phyloP scores from a whole-genome alignment of 2,797 vertebrate genomes.

The Syngnathus rostellatus region DNA sequence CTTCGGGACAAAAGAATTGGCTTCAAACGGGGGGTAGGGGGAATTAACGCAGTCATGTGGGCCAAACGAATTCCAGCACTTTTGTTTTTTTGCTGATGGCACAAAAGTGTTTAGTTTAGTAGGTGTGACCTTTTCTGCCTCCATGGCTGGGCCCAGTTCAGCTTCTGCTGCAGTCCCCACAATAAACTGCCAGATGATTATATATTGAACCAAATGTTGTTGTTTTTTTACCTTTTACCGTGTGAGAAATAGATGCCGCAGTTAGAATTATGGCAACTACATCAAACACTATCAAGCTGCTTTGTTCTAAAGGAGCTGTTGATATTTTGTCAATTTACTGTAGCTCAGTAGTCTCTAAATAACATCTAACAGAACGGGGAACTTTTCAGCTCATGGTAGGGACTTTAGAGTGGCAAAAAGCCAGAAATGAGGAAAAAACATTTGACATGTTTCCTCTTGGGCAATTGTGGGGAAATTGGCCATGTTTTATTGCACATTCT shows the following conservation, averaged over 20 bases:
- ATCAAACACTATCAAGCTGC: slow-evolving; percentile 4
- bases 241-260: not conserved
- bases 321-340: not conserved
- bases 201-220: not conserved
- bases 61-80: slow-evolving; percentile 33
- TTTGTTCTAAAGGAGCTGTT: slow-evolving; percentile 13
- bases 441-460: not conserved
- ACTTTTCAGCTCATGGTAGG: not conserved
- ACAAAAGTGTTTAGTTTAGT: slow-evolving; percentile 31
- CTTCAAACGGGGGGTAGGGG: slow-evolving; percentile 31
- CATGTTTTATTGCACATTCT: slow-evolving; percentile 9
- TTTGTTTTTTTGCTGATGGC: slow-evolving; percentile 33
- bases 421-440: not conserved
- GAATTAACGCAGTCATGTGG: slow-evolving; percentile 40
- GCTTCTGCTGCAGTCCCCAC: slow-evolving; percentile 25
- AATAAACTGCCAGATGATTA: not conserved
- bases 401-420: not conserved
- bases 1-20: slow-evolving; percentile 35
- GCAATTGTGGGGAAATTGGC: slow-evolving; percentile 4
- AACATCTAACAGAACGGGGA: not conserved
- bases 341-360: not conserved
- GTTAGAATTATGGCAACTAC: slow-evolving; percentile 1
- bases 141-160: slow-evolving; percentile 18
- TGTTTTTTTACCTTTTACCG: not conserved
- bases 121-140: slow-evolving; percentile 31